phyloP scores from a whole-genome alignment of 2,113 vertebrate genomes.

The Hyperoodon ampullatus region DNA sequence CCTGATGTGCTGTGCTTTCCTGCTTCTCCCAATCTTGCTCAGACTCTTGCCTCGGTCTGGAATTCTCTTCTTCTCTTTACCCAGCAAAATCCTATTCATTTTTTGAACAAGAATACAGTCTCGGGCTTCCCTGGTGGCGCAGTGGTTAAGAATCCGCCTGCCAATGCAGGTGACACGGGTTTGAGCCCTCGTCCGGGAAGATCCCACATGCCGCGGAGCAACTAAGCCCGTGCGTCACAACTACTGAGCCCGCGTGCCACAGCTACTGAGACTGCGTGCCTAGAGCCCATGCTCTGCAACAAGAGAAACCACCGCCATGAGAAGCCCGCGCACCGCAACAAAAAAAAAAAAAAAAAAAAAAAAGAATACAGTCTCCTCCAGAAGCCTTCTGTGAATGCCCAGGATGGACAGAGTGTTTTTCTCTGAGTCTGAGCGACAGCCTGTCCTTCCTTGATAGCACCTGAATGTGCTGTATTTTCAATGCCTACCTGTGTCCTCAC shows the following conservation, averaged over 20 bases:
- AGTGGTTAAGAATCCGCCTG: no score
- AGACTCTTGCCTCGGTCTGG: neutral
- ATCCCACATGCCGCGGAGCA: no score
- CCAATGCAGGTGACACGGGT: no score
- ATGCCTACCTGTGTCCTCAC: accelerated
- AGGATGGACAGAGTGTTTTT: accelerated
- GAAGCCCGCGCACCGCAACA: no score
- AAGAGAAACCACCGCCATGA: no score
- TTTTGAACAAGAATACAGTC: accelerated
- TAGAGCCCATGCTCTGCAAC: no score
- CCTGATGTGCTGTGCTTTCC: accelerated
- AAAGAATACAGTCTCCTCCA: accelerated
- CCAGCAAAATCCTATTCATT: accelerated
- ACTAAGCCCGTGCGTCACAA: no score
- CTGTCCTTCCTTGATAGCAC: accelerated
- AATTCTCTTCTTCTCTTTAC: neutral
- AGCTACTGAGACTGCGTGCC: no score
- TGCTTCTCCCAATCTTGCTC: accelerated
- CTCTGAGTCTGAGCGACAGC: neutral
- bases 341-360: no score
- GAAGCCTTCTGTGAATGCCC: neutral
- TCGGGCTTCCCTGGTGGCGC: no score
- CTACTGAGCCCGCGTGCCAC: no score
- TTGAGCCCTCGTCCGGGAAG: no score
- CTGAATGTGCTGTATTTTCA: accelerated